phyloP scores from a whole-genome alignment of 2,797 vertebrate genomes.

The Chromis chromis region DNA sequence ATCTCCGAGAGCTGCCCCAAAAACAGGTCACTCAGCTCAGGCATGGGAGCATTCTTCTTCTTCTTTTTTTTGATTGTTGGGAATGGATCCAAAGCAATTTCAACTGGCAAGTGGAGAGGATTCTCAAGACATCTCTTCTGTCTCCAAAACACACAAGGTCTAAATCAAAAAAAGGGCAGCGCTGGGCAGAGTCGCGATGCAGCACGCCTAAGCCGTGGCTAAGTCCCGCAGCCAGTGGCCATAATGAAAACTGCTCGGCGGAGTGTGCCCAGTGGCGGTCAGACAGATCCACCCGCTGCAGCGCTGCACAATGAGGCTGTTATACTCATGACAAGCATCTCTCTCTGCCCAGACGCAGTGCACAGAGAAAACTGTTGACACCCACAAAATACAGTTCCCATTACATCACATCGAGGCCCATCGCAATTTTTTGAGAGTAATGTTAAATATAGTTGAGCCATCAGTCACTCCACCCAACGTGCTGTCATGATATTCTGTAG shows the following conservation, averaged over 20 bases:
- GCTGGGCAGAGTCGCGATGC: conserved; percentile 67
- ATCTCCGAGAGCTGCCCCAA: conserved; percentile 46
- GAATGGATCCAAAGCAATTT: conserved; percentile 84
- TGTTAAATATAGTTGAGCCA: conserved; percentile 80
- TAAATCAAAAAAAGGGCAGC: conserved; percentile 78
- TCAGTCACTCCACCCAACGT: conserved; percentile 80
- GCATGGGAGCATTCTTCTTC: conserved; percentile 66
- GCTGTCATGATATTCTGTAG: conserved; percentile 77
- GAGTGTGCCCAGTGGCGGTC: conserved; percentile 77
- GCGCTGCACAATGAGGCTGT: conserved; percentile 84
- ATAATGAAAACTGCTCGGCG: conserved; percentile 80
- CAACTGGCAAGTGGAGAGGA: conserved; percentile 78
- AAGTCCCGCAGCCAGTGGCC: conserved; percentile 76
- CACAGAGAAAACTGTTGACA: conserved; percentile 85
- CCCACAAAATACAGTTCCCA: conserved; percentile 87
- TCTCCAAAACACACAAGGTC: conserved; percentile 83
- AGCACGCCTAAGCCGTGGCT: conserved; percentile 76
- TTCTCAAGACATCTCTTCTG: conserved; percentile 81
- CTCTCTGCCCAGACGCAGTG: conserved; percentile 76
- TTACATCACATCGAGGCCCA: conserved; percentile 83
- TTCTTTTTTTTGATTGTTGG: conserved; percentile 64
- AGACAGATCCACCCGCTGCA: conserved; percentile 79
- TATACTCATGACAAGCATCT: conserved; percentile 81
- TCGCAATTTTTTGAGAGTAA: conserved; percentile 75
- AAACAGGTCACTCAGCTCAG: conserved; percentile 67